phyloP scores from a whole-genome alignment of 2,888 invertebrate species.

The Nemotelus nigrinus region DNA sequence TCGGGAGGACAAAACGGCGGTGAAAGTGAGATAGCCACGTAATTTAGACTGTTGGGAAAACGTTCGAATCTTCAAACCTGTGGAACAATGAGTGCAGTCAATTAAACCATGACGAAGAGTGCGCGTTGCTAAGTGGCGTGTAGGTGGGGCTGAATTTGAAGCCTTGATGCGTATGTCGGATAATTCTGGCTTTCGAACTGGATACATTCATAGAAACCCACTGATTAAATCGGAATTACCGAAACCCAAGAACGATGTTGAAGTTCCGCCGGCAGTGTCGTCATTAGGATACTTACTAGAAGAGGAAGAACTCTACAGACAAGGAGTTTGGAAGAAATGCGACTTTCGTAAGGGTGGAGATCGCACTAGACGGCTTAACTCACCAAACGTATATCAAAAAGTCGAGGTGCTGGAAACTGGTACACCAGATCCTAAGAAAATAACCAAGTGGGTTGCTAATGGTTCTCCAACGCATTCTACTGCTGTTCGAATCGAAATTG shows the following conservation, averaged over 20 bases:
- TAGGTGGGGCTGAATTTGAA: constrained; percentile 95
- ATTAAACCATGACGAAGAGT: too few species aligned
- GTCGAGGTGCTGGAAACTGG: constrained; percentile 98
- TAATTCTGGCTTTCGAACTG: constrained; percentile 97
- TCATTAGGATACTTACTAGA: constrained; percentile 91
- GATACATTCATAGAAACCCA: constrained; percentile 95
- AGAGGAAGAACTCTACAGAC: constrained; percentile 89
- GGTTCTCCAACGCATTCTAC: constrained; percentile 93
- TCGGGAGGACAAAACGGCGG: too few species aligned
- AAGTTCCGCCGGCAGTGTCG: constrained; percentile 95
- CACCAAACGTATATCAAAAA: constrained; percentile 98
- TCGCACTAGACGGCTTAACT: constrained; percentile 96
- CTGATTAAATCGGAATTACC: constrained; percentile 90
- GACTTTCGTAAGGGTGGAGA: constrained; percentile 87
- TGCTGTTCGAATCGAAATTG: constrained; percentile 91
- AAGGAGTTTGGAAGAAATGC: constrained; percentile 89
- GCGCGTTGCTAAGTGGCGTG: constrained; percentile 87
- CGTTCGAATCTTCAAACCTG: too few species aligned
- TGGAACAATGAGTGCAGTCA: too few species aligned
- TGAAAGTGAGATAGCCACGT: too few species aligned
- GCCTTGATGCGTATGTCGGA: constrained; percentile 97
- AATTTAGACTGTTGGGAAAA: too few species aligned
- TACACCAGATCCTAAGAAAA: constrained; percentile 97
- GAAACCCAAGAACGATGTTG: constrained; percentile 91
- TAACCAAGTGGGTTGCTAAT: constrained; percentile 99